Base-by-base conservation (phyloP, 2,113 vertebrate genomes). In the Egretta garzetta region DNA sequence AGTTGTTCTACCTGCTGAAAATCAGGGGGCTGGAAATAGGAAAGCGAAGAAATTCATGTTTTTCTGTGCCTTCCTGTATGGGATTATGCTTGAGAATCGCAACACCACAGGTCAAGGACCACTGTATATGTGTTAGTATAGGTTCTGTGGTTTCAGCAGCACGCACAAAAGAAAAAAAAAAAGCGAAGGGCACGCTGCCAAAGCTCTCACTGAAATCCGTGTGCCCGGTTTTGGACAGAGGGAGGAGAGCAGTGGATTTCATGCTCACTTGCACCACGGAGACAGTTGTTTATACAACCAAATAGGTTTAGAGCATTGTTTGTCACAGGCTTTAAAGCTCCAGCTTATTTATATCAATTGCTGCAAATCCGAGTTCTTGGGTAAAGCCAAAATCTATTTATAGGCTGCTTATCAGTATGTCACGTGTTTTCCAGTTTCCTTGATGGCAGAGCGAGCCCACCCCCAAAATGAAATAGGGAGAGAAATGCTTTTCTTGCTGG, bases 341-440 rank as follows among this genome's bases (percentile, higher is more conserved):
- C 47, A 82, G 64, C 32, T 81, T 89, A 60, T 82, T 91, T 81
- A 32, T 82, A n/a, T 81, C 56, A 76, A 17, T 73, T 70, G 80
- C 74, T 8, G 24, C 74, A 82, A 76, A 83, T 82, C 50, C n/a
- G 70, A 76, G 62, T 52, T 60, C 80, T 53, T 72, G 73, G 49
- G 62, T 85, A 62, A 82, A 95, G 73, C 66, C 50, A 5, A 32
- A 58, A 76, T 81, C 83, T 87, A 73, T 96, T 94, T 94, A 73
- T 91, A 80, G 91, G 70, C 8, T 10, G 8, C 67, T 91, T 94
- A 80, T 43, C 87, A 70, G 80, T 32, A 6, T 6, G 6, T 80
- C 84, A 71, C 2, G 1, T 53, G 45, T 26, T 85, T 95, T 82
- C 77, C 71, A 80, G 66, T 66, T 93, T 81, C 66, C 84, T 66